A percentile compares a stretch with the other conserved stretches of the same genome.
These are phyloP conservation scores for Euproctis similis DNA, from an alignment of 2,888 invertebrate species.

Conservation along the genomic window DNA sequence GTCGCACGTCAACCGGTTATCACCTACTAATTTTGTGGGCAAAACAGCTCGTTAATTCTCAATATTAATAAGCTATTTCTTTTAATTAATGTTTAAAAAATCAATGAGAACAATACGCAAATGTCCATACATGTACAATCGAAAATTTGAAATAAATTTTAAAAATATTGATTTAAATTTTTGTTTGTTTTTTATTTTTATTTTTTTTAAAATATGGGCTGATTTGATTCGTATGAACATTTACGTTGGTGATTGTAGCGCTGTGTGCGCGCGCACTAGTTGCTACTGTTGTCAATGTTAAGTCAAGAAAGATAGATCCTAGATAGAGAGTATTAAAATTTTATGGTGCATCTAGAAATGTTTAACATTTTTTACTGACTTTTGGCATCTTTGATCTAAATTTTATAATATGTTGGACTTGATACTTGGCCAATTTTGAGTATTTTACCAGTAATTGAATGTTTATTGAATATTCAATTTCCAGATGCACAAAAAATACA, in stretches of 20 bases:
- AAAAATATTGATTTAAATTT: background rate
- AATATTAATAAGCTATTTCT: conserved; percentile 17
- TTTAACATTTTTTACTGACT: conserved; percentile 2
- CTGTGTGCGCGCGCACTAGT: conserved; percentile 56
- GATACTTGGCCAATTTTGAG: too few species aligned
- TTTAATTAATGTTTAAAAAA: conserved; percentile 17
- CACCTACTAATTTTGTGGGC: conserved; percentile 26
- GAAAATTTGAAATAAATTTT: background rate
- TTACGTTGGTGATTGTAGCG: conserved; percentile 40
- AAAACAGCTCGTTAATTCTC: conserved; percentile 19
- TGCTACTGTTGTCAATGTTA: conserved; percentile 62
- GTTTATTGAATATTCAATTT: conserved; percentile 28
- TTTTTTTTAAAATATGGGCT: conserved; percentile 4
- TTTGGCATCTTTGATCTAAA: too few species aligned
- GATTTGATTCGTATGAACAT: conserved; percentile 26
- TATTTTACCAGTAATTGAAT: too few species aligned
- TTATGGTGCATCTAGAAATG: conserved; percentile 23
- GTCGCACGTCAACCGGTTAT: conserved; percentile 27
- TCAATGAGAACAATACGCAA: conserved; percentile 20
- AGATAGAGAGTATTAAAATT: conserved; percentile 20
- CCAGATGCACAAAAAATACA: conserved; percentile 37
- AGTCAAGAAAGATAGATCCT: conserved; percentile 40
- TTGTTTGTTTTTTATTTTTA: conserved; percentile 1
- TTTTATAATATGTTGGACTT: too few species aligned
- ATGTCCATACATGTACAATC: conserved; percentile 18